These are phyloP conservation scores for Myiozetetes cayanensis DNA, from an alignment of 2,113 vertebrate species.

Conservation along the genomic window DNA sequence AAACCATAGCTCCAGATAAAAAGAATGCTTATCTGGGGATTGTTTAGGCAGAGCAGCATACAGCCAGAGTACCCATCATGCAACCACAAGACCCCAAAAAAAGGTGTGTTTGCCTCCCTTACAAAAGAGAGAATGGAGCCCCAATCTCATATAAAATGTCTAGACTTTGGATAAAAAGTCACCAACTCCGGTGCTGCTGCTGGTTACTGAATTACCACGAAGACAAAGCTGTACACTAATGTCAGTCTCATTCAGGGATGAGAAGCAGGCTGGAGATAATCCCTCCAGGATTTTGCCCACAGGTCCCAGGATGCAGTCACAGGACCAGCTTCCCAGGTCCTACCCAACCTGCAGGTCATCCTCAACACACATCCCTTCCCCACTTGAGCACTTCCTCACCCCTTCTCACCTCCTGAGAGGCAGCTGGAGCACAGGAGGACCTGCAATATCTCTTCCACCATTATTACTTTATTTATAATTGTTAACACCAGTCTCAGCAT, in stretches of 20 bases:
- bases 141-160: slow-evolving; percentile 50
- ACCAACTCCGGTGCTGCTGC: neutral
- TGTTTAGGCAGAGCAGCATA: neutral
- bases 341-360: neutral
- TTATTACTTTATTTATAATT: rapidly evolving
- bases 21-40: neutral
- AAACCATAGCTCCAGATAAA: neutral
- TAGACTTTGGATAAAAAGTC: slow-evolving; percentile 62
- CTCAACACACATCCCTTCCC: neutral
- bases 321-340: neutral
- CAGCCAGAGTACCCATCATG: neutral
- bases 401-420: neutral
- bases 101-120: neutral
- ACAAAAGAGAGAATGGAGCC: slow-evolving; percentile 37
- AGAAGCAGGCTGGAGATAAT: neutral
- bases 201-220: slow-evolving; percentile 5
- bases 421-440: neutral
- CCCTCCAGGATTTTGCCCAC: neutral
- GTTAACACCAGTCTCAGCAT: neutral
- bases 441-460: neutral
- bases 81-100: neutral
- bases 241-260: neutral
- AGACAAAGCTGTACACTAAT: neutral
- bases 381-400: neutral
- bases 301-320: rapidly evolving